Conservation (phyloP, 1,140 invertebrate species). For the Platyura marginata region DNA sequence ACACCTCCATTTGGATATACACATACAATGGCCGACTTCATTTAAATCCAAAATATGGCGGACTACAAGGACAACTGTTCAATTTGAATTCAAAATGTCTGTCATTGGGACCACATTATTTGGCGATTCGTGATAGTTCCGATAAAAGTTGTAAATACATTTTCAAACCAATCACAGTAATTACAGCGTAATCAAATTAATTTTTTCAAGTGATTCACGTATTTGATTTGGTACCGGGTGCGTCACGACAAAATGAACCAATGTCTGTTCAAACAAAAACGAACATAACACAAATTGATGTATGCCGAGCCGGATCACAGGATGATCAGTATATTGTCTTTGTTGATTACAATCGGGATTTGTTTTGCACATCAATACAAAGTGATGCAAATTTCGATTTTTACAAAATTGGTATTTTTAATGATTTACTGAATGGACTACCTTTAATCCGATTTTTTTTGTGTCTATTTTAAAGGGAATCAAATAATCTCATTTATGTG, state of each 20-base stretch:
- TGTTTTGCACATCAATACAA: constrained; percentile 16
- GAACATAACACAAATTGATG: constrained; percentile 44
- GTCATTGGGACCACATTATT: constrained; percentile 54
- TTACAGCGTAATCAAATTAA: constrained; percentile 1
- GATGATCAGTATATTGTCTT: constrained; percentile 54
- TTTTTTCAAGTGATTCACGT: constrained; percentile 44
- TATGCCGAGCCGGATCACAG: constrained; percentile 51
- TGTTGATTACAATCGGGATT: constrained; percentile 64
- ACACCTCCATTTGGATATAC: constrained; percentile 50
- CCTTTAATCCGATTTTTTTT: no score
- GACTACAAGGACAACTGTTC: constrained; percentile 24
- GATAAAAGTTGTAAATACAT: constrained; percentile 46
- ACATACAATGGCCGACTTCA: constrained; percentile 69
- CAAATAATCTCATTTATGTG: constrained; percentile 66
- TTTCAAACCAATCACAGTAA: constrained; percentile 3
- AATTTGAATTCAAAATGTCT: constrained; percentile 41
- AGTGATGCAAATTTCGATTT: background rate
- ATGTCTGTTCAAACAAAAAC: constrained; percentile 34
- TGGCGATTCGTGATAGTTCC: constrained; percentile 56
- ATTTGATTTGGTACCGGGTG: constrained; percentile 58
- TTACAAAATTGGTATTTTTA: constrained; percentile 1
- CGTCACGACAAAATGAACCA: constrained; percentile 44
- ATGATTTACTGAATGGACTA: no score
- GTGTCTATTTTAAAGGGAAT: no score
- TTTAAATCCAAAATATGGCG: constrained; percentile 58